Conservation (phyloP, 2,888 invertebrate species). For the Galeopsomyia nigrocyanea region DNA sequence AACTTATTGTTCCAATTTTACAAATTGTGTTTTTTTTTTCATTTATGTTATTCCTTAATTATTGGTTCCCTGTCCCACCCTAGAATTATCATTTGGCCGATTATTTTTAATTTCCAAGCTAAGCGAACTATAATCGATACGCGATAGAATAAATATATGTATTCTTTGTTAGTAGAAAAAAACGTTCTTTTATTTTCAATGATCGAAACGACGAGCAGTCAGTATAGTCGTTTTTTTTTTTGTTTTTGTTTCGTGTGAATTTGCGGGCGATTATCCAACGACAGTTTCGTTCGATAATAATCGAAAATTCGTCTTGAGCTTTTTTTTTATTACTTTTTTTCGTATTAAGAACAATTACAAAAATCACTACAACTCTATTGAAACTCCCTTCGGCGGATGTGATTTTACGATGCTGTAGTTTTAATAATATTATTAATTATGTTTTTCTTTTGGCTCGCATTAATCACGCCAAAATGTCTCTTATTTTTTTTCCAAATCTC, state of each 20-base stretch:
- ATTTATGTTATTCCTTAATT: constrained; percentile 13
- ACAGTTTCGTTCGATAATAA: constrained; percentile 28
- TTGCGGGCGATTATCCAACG: constrained; percentile 27
- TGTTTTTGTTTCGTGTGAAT: neutral
- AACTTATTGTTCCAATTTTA: constrained; percentile 21
- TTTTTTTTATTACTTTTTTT: constrained; percentile 11
- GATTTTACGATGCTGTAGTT: constrained; percentile 13
- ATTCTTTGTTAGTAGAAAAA: constrained; percentile 14
- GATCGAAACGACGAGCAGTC: constrained; percentile 50
- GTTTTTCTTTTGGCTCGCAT: neutral
- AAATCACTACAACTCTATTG: constrained; percentile 22
- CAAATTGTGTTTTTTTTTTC: constrained; percentile 11
- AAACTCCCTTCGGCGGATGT: constrained; percentile 40
- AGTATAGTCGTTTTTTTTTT: constrained; percentile 31
- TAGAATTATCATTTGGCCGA: constrained; percentile 4
- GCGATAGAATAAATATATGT: constrained; percentile 41
- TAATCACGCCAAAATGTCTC: constrained; percentile 3
- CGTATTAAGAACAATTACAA: constrained; percentile 22
- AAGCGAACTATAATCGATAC: constrained; percentile 41
- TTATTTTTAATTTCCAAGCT: constrained; percentile 31
- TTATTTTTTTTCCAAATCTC: constrained; percentile 46
- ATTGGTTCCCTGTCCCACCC: constrained; percentile 28
- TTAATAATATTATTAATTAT: neutral
- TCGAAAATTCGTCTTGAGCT: constrained; percentile 14
- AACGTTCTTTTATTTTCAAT: constrained; percentile 20